Percentiles rank a stretch among this genome's conserved stretches.
Evolutionary conservation across 1,140 invertebrate species (phyloP).

Genomic region (Octopus sinensis): DNA sequence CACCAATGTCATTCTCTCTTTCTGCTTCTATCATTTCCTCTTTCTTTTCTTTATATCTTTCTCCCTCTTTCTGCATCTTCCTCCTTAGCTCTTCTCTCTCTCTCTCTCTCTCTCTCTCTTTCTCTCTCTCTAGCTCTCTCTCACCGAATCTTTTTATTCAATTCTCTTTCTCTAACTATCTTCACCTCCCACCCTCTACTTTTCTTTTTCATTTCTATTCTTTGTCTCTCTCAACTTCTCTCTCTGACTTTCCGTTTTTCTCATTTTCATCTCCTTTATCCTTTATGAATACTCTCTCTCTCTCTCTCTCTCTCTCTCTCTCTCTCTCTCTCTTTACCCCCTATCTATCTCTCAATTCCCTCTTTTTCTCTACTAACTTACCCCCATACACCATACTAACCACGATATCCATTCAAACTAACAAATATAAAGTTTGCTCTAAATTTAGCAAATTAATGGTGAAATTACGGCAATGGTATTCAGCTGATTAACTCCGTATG

Average conservation of each 20-base stretch:
- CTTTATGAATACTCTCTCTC: background rate
- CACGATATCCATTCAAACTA: too few relatives aligned
- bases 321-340: background rate
- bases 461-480: too few relatives aligned
- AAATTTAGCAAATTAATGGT: too few relatives aligned
- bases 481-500: too few relatives aligned
- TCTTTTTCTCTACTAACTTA: background rate
- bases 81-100: background rate
- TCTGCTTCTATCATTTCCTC: too few relatives aligned
- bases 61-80: too few relatives aligned
- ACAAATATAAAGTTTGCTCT: too few relatives aligned
- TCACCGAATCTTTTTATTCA: background rate
- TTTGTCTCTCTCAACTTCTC: background rate
- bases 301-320: conserved; percentile 2
- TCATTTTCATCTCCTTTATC: background rate
- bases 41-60: too few relatives aligned
- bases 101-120: background rate
- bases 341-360: background rate
- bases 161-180: background rate
- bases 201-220: background rate
- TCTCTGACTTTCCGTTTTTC: background rate
- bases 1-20: too few relatives aligned
- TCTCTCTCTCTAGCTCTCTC: background rate
- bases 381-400: too few relatives aligned
- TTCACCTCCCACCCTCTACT: background rate